Evolutionary conservation across 1,140 invertebrate species (phyloP).

Genomic region (Delia radicum): DNA sequence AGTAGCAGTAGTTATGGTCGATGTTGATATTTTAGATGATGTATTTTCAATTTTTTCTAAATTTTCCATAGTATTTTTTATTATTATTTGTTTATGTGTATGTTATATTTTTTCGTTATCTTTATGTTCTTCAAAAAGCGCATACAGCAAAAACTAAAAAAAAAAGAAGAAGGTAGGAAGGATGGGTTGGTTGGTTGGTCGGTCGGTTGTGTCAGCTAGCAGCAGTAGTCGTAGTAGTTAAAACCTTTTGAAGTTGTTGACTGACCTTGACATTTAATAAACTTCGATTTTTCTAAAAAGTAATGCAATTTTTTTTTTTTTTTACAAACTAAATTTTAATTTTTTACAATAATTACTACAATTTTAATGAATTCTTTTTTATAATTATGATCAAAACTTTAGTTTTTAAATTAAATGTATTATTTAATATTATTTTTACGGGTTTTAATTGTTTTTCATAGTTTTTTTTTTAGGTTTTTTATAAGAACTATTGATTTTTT

Average conservation of each 20-base stretch:
- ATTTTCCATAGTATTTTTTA: not conserved
- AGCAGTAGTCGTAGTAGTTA: not conserved
- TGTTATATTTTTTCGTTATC: not conserved
- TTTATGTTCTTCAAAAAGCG: not conserved
- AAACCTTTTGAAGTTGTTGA: not conserved
- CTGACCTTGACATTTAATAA: not conserved
- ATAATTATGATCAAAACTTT: not conserved
- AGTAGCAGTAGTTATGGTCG: not conserved
- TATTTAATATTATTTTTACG: not conserved
- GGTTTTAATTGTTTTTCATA: not conserved
- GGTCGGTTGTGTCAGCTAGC: not conserved
- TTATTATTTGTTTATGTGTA: not conserved
- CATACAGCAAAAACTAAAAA: not conserved
- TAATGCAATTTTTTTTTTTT: not conserved
- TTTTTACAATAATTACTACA: too few relatives aligned
- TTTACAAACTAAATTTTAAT: too few relatives aligned
- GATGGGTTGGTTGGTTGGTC: not conserved
- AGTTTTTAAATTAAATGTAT: not conserved
- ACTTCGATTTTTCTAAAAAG: not conserved
- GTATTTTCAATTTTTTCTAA: not conserved
- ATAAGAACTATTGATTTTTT: not conserved
- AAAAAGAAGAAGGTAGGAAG: not conserved
- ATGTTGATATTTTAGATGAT: not conserved
- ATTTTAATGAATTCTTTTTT: not conserved
- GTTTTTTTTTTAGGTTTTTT: not conserved